These are phyloP conservation scores for Strix aluco DNA, from an alignment of 2,113 vertebrate species.

Conservation along the genomic window DNA sequence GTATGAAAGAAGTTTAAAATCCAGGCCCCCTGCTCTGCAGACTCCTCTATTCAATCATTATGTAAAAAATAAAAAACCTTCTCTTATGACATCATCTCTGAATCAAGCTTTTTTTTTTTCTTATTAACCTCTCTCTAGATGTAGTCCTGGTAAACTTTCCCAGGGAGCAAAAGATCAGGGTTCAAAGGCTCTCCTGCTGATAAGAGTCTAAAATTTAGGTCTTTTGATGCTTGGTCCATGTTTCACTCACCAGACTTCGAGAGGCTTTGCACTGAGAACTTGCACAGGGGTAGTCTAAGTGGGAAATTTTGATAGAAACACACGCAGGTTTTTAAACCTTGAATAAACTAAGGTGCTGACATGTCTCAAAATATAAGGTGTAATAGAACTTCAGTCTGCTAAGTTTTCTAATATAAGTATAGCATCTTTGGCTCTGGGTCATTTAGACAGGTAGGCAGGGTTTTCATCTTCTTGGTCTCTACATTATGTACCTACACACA, in stretches of 20 bases:
- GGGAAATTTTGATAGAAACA: not conserved
- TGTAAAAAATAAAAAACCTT: not conserved
- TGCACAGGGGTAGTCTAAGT: not conserved
- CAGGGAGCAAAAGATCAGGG: not conserved
- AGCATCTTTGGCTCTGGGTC: fast-evolving
- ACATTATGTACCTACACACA: fast-evolving
- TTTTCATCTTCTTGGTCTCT: not conserved
- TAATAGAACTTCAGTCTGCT: not conserved
- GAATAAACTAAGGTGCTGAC: not conserved
- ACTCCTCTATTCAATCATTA: not conserved
- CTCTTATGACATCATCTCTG: not conserved
- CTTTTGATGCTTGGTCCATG: not conserved
- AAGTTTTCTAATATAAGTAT: not conserved
- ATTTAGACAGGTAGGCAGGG: not conserved
- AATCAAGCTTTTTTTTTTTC: not conserved
- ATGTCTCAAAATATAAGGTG: not conserved
- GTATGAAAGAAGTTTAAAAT: not conserved
- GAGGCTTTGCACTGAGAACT: not conserved
- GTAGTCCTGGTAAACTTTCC: not conserved
- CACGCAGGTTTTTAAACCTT: not conserved
- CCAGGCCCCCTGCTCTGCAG: not conserved
- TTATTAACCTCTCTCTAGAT: not conserved
- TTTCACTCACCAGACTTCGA: not conserved
- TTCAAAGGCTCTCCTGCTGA: not conserved
- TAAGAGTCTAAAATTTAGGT: not conserved